phyloP scores from a whole-genome alignment of 2,888 invertebrate species.

The Bembecia ichneumoniformis region DNA sequence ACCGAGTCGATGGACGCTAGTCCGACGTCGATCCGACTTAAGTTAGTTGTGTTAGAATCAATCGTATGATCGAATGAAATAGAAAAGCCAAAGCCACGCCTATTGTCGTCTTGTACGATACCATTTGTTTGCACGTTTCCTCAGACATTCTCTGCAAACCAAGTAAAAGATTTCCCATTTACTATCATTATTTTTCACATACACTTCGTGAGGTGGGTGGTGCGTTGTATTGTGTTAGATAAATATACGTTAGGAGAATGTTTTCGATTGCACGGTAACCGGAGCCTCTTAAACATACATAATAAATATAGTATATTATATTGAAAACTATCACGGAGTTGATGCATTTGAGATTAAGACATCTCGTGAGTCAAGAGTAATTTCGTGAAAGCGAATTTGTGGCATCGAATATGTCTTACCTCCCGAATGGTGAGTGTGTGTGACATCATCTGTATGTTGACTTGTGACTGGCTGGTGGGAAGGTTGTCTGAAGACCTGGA shows the following conservation, averaged over 20 bases:
- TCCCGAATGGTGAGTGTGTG: constrained; percentile 93
- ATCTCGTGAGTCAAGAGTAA: no score
- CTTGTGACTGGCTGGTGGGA: constrained; percentile 92
- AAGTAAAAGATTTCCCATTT: constrained; percentile 67
- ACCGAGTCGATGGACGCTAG: constrained; percentile 40
- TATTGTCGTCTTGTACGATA: constrained; percentile 67
- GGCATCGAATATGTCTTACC: constrained; percentile 68
- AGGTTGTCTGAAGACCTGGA: constrained; percentile 92
- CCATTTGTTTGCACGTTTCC: constrained; percentile 87
- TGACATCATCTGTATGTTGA: constrained; percentile 95
- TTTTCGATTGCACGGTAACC: no score
- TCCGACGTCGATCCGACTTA: constrained; percentile 36
- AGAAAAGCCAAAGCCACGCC: constrained; percentile 71
- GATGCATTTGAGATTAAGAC: no score
- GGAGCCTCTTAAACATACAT: no score
- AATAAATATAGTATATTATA: no score
- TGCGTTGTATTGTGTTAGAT: constrained; percentile 34
- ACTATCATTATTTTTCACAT: constrained; percentile 17
- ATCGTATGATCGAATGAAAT: constrained; percentile 62
- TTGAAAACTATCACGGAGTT: no score
- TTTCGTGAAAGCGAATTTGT: background rate
- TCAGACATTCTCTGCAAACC: constrained; percentile 87
- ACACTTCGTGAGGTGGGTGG: constrained; percentile 5
- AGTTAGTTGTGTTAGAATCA: constrained; percentile 68
- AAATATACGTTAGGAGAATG: background rate